Percentiles rank a stretch among this genome's conserved stretches.
These are phyloP conservation scores for Drosophila kepulauana DNA, from an alignment of 1,140 invertebrate species.

Conservation along the genomic window DNA sequence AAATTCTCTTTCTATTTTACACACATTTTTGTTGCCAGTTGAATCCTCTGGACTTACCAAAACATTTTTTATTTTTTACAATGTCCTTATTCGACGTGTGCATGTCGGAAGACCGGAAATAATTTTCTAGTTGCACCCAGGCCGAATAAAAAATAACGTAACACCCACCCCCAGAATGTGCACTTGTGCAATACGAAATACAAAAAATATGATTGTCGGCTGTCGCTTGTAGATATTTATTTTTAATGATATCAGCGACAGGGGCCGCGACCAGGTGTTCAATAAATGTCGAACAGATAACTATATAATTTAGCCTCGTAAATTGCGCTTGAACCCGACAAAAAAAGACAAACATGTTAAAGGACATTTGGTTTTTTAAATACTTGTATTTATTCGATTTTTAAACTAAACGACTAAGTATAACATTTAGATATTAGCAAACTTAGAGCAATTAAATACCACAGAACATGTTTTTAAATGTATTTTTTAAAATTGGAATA, in stretches of 20 bases:
- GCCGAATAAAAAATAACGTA: neutral
- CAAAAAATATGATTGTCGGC: constrained; percentile 46
- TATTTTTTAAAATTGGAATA: constrained; percentile 59
- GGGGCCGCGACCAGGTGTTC: constrained; percentile 76
- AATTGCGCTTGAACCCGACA: constrained; percentile 64
- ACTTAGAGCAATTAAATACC: constrained; percentile 84
- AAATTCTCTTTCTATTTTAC: constrained; percentile 51
- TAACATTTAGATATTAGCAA: constrained; percentile 83
- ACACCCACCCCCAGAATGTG: constrained; percentile 63
- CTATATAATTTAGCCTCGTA: constrained; percentile 61
- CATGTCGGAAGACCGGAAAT: constrained; percentile 81
- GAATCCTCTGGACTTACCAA: neutral
- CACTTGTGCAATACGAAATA: constrained; percentile 56
- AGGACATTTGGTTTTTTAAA: constrained; percentile 14
- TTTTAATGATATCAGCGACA: constrained; percentile 68
- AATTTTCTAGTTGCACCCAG: constrained; percentile 73
- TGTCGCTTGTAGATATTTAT: constrained; percentile 26
- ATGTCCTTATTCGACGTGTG: constrained; percentile 42
- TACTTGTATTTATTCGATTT: constrained; percentile 65
- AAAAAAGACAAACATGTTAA: neutral
- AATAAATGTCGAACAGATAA: constrained; percentile 73
- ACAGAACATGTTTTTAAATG: constrained; percentile 77
- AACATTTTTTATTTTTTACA: constrained; percentile 19
- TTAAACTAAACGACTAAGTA: constrained; percentile 77
- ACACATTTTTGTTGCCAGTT: neutral